These are phyloP conservation scores for Rhinogobius similis DNA, from an alignment of 2,113 vertebrate species.

Conservation along the genomic window DNA sequence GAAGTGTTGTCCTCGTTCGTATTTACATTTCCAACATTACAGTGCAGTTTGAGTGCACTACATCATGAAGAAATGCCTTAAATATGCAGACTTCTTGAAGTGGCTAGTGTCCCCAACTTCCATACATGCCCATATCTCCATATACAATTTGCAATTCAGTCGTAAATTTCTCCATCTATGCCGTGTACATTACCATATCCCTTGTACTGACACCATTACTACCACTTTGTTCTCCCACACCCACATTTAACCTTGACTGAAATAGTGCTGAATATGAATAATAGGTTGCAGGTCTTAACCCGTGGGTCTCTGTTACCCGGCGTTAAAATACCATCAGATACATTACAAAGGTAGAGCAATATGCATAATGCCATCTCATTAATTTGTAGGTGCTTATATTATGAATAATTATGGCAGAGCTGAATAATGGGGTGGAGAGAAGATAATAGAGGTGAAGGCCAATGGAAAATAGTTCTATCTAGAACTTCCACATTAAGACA, in stretches of 20 bases:
- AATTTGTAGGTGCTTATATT: conserved; percentile 49
- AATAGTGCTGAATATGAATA: conserved; percentile 57
- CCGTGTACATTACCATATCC: conserved; percentile 52
- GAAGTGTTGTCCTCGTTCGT: not conserved
- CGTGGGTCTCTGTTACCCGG: conserved; percentile 27
- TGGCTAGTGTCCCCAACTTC: conserved; percentile 5
- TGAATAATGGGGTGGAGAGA: conserved; percentile 18
- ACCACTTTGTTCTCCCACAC: conserved; percentile 48
- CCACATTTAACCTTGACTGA: conserved; percentile 64
- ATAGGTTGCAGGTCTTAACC: conserved; percentile 52
- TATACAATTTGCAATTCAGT: conserved; percentile 18
- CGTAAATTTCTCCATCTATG: conserved; percentile 31
- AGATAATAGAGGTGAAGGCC: conserved; percentile 31
- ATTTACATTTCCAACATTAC: not conserved
- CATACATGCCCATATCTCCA: conserved; percentile 18
- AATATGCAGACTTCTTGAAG: not conserved
- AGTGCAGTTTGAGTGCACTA: not conserved
- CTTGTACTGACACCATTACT: conserved; percentile 54
- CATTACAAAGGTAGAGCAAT: conserved; percentile 36
- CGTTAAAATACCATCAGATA: conserved; percentile 58
- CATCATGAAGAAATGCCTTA: not conserved
- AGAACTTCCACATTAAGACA: conserved; percentile 13
- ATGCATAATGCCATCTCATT: conserved; percentile 55
- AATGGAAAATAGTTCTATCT: conserved; percentile 8
- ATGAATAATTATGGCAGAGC: conserved; percentile 51